Conservation (phyloP, 2,888 invertebrate genomes). For the Oasisia sp. region DNA sequence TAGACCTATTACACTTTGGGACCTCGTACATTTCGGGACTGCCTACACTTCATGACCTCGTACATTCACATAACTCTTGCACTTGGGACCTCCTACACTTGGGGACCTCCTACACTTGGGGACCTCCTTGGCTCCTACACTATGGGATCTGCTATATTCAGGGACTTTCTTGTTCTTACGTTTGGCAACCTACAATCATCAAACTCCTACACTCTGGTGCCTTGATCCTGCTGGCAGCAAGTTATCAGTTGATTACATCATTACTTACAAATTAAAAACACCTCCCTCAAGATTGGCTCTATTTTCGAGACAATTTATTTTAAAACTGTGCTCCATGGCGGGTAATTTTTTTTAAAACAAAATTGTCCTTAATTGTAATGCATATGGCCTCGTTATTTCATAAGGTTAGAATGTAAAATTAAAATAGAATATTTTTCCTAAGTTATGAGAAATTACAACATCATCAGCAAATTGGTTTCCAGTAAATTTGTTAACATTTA, state of each 20-base stretch:
- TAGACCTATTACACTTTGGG: background rate
- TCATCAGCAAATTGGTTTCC: background rate
- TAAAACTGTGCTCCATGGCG: too few relatives aligned
- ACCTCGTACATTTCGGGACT: background rate
- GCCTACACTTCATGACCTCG: background rate
- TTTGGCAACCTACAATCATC: background rate
- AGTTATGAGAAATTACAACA: background rate
- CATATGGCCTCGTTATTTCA: too few relatives aligned
- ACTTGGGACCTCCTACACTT: background rate
- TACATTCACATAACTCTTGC: background rate
- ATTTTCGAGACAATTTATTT: too few relatives aligned
- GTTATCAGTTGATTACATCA: background rate
- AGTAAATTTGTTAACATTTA: background rate
- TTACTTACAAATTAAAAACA: background rate
- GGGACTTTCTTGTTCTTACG: background rate
- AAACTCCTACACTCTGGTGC: background rate
- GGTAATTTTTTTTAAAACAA: too few relatives aligned
- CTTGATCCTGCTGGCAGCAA: background rate
- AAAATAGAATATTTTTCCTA: background rate
- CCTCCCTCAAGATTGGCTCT: background rate
- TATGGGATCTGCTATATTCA: background rate
- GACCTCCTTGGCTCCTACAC: background rate
- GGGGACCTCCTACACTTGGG: background rate
- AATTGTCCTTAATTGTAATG: too few relatives aligned
- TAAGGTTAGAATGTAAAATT: background rate